These are phyloP conservation scores for Acronicta leporina DNA, from an alignment of 2,888 invertebrate genomes.

Conservation along the genomic window DNA sequence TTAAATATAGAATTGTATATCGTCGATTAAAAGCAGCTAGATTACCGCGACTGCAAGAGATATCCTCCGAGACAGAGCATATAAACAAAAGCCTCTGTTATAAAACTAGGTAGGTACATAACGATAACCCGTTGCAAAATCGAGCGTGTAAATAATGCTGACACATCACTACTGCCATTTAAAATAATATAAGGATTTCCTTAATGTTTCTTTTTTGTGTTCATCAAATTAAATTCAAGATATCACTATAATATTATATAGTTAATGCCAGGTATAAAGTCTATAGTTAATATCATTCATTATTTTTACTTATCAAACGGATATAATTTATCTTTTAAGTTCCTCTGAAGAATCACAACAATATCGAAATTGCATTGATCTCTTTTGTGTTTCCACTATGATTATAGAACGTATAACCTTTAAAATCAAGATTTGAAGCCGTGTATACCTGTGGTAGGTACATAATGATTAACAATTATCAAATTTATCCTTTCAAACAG, in stretches of 20 bases:
- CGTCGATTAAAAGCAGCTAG: no score
- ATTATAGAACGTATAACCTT: conserved; percentile 46
- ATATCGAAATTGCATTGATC: conserved; percentile 34
- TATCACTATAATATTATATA: background rate
- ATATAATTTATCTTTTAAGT: background rate
- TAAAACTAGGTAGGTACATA: no score
- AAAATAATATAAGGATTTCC: conserved; percentile 23
- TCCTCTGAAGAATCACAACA: background rate
- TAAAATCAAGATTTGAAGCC: conserved; percentile 30
- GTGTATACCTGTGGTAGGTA: conserved; percentile 10
- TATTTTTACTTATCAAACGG: background rate
- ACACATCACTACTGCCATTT: conserved; percentile 19
- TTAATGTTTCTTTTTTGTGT: conserved; percentile 3
- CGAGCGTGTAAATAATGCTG: conserved; percentile 1
- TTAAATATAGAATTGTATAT: no score
- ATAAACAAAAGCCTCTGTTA: no score
- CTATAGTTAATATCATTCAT: background rate
- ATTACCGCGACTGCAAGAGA: no score
- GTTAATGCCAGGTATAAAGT: no score
- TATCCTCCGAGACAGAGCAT: no score
- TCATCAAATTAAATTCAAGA: background rate
- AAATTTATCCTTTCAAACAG: conserved; percentile 24
- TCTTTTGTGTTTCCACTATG: conserved; percentile 30
- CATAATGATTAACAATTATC: conserved; percentile 36
- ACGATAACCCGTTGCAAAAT: background rate